A percentile compares a stretch with the other conserved stretches of the same genome.
Evolutionary conservation across 2,113 vertebrate genomes (phyloP).

Genomic region (Scopus umbretta): DNA sequence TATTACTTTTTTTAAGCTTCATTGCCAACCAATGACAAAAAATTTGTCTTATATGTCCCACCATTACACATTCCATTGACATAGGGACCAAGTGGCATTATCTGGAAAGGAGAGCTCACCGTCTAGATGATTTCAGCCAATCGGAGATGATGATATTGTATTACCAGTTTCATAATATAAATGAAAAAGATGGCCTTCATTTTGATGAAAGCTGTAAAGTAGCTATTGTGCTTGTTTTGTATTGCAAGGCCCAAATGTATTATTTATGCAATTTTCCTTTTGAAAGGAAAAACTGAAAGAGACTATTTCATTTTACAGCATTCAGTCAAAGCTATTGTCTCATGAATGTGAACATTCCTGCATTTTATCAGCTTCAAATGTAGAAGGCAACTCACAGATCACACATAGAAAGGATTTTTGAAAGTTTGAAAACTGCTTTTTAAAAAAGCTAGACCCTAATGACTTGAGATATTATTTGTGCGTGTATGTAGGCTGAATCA

Average conservation of each 20-base stretch:
- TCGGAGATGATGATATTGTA: conserved; percentile 72
- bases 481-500: conserved; percentile 55
- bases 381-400: conserved; percentile 65
- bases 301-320: conserved; percentile 78
- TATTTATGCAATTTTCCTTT: conserved; percentile 84
- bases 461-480: conserved; percentile 68
- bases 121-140: conserved; percentile 67
- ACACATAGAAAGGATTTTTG: conserved; percentile 67
- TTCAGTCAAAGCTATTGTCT: conserved; percentile 77
- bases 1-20: conserved; percentile 53
- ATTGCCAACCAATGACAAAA: conserved; percentile 56
- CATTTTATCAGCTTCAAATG: conserved; percentile 68
- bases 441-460: conserved; percentile 63
- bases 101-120: conserved; percentile 56
- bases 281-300: conserved; percentile 76
- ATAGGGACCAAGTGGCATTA: conserved; percentile 46
- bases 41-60: conserved; percentile 47
- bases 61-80: conserved; percentile 53
- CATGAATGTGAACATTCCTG: conserved; percentile 76
- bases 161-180: conserved; percentile 77
- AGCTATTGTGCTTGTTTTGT: conserved; percentile 81
- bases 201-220: conserved; percentile 76
- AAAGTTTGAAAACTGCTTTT: conserved; percentile 75
- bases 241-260: conserved; percentile 78
- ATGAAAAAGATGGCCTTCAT: conserved; percentile 80